Percentiles rank a stretch among this genome's conserved stretches.
Conservation (phyloP, 2,888 invertebrate genomes). For the Alsophila aescularia region DNA sequence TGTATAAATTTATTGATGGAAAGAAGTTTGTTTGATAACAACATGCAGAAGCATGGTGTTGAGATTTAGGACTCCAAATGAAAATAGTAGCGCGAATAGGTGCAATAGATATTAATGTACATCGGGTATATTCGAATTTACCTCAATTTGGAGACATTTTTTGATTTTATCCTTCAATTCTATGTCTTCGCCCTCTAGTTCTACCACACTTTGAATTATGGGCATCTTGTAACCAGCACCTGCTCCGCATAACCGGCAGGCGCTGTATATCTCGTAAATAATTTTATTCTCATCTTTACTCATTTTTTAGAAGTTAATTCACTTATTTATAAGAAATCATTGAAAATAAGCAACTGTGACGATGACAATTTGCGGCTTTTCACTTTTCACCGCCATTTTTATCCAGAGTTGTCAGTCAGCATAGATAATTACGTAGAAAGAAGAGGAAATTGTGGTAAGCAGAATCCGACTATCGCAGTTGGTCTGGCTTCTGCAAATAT, state of each 20-base stretch:
- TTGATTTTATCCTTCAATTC: conserved; percentile 72
- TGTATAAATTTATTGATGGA: too few species aligned
- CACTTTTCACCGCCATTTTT: too few species aligned
- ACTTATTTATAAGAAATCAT: too few species aligned
- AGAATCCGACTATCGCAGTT: too few species aligned
- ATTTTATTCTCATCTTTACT: conserved; percentile 63
- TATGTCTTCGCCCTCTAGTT: conserved; percentile 57
- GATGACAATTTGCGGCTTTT: too few species aligned
- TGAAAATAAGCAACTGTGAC: too few species aligned
- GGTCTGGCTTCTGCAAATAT: too few species aligned
- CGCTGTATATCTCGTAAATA: conserved; percentile 76
- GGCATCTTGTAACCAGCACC: conserved; percentile 82
- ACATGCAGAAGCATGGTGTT: conserved; percentile 1
- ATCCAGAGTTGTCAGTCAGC: too few species aligned
- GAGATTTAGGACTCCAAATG: background rate
- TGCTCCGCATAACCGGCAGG: conserved; percentile 78
- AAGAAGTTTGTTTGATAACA: conserved; percentile 23
- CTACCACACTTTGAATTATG: conserved; percentile 71
- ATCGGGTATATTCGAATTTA: conserved; percentile 37
- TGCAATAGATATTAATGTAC: background rate
- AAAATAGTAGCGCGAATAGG: background rate
- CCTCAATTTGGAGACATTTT: conserved; percentile 78
- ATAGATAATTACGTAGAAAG: too few species aligned
- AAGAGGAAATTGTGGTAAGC: too few species aligned
- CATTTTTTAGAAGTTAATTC: too few species aligned